Evolutionary conservation across 2,888 invertebrate species (phyloP).

Genomic region (Invenusta paracnida): DNA sequence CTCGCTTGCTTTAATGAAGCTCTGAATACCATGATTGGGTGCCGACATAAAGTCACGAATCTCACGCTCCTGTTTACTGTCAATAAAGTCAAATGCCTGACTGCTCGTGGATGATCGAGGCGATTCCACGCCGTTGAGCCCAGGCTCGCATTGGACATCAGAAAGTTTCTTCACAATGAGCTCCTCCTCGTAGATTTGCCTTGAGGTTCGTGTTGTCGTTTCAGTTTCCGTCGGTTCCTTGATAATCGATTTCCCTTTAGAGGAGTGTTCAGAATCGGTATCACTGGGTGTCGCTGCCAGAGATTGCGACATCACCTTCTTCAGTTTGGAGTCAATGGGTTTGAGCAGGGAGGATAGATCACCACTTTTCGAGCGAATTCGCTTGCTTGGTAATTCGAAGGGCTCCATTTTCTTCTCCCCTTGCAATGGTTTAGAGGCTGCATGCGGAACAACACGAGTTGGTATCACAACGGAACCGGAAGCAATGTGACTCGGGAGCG

Average conservation of each 20-base stretch:
- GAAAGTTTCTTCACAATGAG: neutral
- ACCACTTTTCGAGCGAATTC: neutral
- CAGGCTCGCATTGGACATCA: neutral
- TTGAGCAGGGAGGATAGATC: neutral
- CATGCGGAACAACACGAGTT: neutral
- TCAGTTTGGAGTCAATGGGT: neutral
- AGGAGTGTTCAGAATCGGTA: neutral
- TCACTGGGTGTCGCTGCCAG: neutral
- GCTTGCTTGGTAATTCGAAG: neutral
- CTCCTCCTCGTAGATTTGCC: neutral
- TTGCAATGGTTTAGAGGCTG: neutral
- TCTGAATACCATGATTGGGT: neutral
- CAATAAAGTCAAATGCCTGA: neutral
- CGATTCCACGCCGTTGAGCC: neutral
- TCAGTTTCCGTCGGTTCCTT: neutral
- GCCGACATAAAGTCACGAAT: neutral
- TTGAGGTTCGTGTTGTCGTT: neutral
- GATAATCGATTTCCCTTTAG: neutral
- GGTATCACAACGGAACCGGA: neutral
- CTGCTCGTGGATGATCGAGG: neutral
- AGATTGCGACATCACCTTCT: neutral
- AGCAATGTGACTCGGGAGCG: neutral
- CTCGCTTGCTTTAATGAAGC: neutral
- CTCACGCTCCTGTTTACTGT: neutral
- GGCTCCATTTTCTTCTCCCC: slow-evolving; percentile 15